These are phyloP conservation scores for Drosophila subquinaria DNA, from an alignment of 2,888 invertebrate species.

Conservation along the genomic window DNA sequence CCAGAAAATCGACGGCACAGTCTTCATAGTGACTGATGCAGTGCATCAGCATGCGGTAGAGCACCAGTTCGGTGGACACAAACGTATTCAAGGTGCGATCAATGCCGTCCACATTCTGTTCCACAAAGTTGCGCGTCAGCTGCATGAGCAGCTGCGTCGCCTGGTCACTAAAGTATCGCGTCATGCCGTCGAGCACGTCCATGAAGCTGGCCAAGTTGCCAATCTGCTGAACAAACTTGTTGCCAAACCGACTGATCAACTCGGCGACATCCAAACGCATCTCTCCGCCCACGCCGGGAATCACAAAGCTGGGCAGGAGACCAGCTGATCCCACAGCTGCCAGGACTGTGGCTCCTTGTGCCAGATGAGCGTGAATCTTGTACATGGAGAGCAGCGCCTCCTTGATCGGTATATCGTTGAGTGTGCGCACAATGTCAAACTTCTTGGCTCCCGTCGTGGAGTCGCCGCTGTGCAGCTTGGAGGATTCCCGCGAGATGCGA, in stretches of 20 bases:
- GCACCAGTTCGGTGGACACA: constrained; percentile 74
- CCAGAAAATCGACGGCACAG: constrained; percentile 57
- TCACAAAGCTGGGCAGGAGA: constrained; percentile 52
- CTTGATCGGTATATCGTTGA: constrained; percentile 82
- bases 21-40: constrained; percentile 65
- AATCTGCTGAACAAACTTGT: constrained; percentile 75
- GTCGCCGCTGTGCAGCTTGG: constrained; percentile 40
- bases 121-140: constrained; percentile 70
- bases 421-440: constrained; percentile 79
- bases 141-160: constrained; percentile 63
- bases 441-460: constrained; percentile 7
- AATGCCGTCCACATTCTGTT: constrained; percentile 64
- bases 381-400: constrained; percentile 51
- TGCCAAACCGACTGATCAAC: constrained; percentile 56
- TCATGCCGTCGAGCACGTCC: constrained; percentile 70
- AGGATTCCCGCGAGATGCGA: constrained; percentile 54
- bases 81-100: constrained; percentile 66
- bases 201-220: constrained; percentile 61
- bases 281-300: neutral
- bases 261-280: constrained; percentile 36
- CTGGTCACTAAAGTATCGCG: constrained; percentile 57
- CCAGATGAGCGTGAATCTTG: constrained; percentile 52
- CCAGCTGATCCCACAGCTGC: constrained; percentile 33
- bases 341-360: constrained; percentile 23
- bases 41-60: constrained; percentile 73